These are phyloP conservation scores for Eretmochelys imbricata DNA, from an alignment of 2,113 vertebrate species.

Conservation along the genomic window DNA sequence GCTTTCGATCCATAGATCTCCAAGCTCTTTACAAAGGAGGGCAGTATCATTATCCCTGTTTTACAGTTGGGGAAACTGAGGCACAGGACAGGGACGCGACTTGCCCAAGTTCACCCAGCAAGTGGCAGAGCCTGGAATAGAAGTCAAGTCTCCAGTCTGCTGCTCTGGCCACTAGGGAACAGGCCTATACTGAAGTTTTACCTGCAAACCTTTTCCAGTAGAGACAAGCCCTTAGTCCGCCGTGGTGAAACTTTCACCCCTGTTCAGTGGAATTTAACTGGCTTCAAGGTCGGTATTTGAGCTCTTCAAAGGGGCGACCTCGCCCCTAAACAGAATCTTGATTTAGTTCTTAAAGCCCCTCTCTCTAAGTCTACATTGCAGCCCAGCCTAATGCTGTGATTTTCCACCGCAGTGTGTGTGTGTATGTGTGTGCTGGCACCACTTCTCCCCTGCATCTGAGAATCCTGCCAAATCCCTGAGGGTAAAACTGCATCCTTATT, in stretches of 20 bases:
- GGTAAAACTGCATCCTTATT: neutral
- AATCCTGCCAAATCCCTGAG: neutral
- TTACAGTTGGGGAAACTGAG: neutral
- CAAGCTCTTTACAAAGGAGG: neutral
- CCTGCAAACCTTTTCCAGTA: neutral
- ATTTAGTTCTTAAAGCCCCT: neutral
- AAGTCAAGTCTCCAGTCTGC: neutral
- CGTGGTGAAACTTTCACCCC: neutral
- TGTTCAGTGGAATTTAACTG: neutral
- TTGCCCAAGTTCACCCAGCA: neutral
- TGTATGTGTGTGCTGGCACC: neutral
- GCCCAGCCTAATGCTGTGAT: neutral
- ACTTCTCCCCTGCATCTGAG: neutral
- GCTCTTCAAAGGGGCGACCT: neutral
- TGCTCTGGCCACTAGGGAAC: neutral
- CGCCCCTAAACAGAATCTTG: too few species aligned
- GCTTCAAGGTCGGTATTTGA: neutral
- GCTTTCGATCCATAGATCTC: neutral
- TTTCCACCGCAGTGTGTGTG: neutral
- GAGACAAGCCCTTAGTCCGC: neutral
- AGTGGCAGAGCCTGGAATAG: neutral
- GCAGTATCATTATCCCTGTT: neutral
- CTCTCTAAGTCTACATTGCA: neutral
- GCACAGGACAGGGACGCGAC: neutral
- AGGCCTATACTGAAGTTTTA: neutral